Evolutionary conservation across 1,140 invertebrate species (phyloP), one percentile per base, ranked within the genome.

Genomic region (Drosophila lacertosa): DNA sequence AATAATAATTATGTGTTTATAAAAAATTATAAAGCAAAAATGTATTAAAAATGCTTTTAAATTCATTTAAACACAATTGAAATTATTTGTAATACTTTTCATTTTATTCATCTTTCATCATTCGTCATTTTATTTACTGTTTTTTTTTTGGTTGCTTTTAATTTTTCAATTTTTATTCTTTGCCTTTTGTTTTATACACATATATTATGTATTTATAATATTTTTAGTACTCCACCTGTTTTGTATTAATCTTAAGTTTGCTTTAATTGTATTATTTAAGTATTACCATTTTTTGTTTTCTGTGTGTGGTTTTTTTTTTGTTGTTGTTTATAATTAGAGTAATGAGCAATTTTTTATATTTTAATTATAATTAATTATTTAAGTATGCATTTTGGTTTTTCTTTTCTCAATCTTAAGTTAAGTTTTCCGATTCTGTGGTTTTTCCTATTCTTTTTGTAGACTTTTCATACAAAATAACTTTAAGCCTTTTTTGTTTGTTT

Each of bases 331-430:
- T 84, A 77, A 84, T 76, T 80, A 80, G 81, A 84, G 66, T 84
- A 77, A 84, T 84, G 75, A 84, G 80, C 80, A 84, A 84, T 69
- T 84, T 84, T 70, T 77, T 83, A 70, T 77, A n/a, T n/a, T n/a
- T n/a, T 84, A 79, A 79, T 73, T 84, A 83, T 82, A 78, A 74
- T 70, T 74, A 74, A 66, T 78, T 80, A 66, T 67, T 81, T 83
- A 84, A 71, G 66, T 84, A 83, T 78, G 71, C 71, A 39, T 62
- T 55, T 53, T 62, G n/a, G n/a, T n/a, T n/a, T n/a, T n/a, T n/a
- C n/a, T 6, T 29, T 29, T 26, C 7, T 26, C 5, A 53, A 67
- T 63, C 76, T 84, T 79, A 84, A 79, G 55, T 73, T 83, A 79
- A 54, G 45, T 65, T 77, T 59, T 64, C 57, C 48, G 58, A 80